Evolutionary conservation across 2,888 invertebrate species (phyloP).

Genomic region (Mythimna ferrago): DNA sequence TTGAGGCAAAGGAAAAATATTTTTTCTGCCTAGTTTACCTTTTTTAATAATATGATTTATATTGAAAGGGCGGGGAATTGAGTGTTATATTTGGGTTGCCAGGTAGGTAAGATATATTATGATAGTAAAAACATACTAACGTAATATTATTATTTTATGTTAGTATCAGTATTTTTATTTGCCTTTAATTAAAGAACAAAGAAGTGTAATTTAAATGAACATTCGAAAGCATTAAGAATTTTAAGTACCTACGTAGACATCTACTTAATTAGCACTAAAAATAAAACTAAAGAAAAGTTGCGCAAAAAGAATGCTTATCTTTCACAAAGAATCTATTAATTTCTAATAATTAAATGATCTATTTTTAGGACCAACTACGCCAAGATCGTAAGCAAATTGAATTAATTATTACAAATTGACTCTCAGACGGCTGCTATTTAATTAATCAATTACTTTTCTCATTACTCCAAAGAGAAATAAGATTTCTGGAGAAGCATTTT

Average conservation of each 20-base stretch:
- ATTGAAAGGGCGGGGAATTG: constrained; percentile 24
- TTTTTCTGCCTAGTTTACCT: constrained; percentile 37
- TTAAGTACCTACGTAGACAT: background rate
- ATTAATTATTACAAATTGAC: constrained; percentile 47
- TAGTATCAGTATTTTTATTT: background rate
- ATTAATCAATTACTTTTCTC: constrained; percentile 50
- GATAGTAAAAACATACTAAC: no score
- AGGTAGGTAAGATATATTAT: no score
- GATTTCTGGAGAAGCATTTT: constrained; percentile 32
- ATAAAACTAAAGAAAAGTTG: background rate
- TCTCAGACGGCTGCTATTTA: constrained; percentile 28
- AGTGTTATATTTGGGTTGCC: constrained; percentile 14
- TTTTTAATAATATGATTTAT: constrained; percentile 20
- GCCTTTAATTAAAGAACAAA: background rate
- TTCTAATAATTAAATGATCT: constrained; percentile 19
- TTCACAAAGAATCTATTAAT: background rate
- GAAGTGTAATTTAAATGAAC: background rate
- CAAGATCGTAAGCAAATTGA: constrained; percentile 32
- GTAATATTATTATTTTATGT: background rate
- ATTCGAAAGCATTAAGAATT: background rate
- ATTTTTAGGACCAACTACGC: constrained; percentile 34
- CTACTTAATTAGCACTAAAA: background rate
- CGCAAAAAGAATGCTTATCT: background rate
- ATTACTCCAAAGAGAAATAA: constrained; percentile 27
- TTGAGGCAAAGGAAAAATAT: constrained; percentile 31